phyloP scores from a whole-genome alignment of 2,797 vertebrate species.

The Euphonia xanthogaster region DNA sequence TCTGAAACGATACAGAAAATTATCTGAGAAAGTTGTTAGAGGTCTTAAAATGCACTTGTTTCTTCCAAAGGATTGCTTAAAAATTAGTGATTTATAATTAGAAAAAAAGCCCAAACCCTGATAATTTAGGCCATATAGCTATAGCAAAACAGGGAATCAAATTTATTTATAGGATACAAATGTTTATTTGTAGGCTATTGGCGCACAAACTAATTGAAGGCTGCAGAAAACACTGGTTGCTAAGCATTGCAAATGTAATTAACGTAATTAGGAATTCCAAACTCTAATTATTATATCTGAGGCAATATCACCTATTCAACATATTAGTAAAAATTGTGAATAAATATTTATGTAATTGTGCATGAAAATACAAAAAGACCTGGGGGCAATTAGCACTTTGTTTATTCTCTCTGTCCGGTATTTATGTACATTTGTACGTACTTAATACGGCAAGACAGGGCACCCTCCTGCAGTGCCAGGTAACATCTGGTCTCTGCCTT shows the following conservation, averaged over 20 bases:
- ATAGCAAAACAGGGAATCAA: not conserved
- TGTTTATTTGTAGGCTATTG: not conserved
- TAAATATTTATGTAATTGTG: not conserved
- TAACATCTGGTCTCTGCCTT: not conserved
- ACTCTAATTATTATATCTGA: not conserved
- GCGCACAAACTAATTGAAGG: not conserved
- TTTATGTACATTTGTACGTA: not conserved
- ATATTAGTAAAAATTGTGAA: not conserved
- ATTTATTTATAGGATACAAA: not conserved
- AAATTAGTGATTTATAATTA: not conserved
- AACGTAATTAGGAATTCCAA: not conserved
- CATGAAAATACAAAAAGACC: not conserved
- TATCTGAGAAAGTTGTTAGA: not conserved
- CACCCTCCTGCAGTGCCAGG: not conserved
- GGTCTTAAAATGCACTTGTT: not conserved
- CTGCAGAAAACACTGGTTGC: not conserved
- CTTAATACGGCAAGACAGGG: not conserved
- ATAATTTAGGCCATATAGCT: not conserved
- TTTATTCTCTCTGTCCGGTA: not conserved
- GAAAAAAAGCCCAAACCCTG: not conserved
- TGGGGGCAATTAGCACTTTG: not conserved
- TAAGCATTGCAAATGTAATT: not conserved
- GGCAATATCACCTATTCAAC: not conserved
- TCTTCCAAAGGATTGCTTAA: not conserved
- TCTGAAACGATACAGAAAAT: not conserved